Evolutionary conservation across 2,888 invertebrate species (phyloP), one percentile per base, ranked within the genome.

Genomic region (Falcaria lacertinaria): DNA sequence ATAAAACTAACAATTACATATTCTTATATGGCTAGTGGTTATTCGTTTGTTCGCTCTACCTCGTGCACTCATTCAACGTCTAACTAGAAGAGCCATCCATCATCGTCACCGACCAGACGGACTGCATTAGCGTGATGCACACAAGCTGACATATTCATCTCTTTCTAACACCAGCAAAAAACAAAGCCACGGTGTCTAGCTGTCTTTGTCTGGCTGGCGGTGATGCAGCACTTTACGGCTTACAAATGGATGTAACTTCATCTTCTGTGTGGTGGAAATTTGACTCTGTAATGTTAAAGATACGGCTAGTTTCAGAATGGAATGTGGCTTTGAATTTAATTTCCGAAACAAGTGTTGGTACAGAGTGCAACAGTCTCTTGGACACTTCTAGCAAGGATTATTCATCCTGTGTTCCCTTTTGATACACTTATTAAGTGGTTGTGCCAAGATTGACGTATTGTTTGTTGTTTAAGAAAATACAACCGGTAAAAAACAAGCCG

Each of bases 51-150:
- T 45, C 47, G 39, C 47, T 59, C 63, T 61, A 64, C 53, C 54
- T 59, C 54, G 68, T 74, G 69, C 74, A 72, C 74, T 79, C 79
- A 77, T 79, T 78, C 78, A 75, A 60, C 69, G 69, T 67, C 75
- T 80, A 68, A 80, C 74, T 76, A 77, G 71, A 59, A 68, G 59
- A 59, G 51, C 60, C 82, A 88, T 87, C 84, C 74, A 81, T 88
- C 88, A 86, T 88, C 86, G 78, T 88, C 88, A 82, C 52, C 49
- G 57, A 43, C 69, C 74, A 81, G 74, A 77, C 81, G 73, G 70
- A 74, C 66, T 69, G 78, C 81, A 82, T 86, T 81, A 82, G 71
- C 77, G 80, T 79, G 80, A 77, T 53, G 41, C 52, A 57, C 49
- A 43, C 44, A 59, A 59, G 59, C 60, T 74, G 56, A 53, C 63